A percentile compares a stretch with the other conserved stretches of the same genome.
Conservation (phyloP, 1,140 invertebrate species). For the Micrasema longulum region DNA sequence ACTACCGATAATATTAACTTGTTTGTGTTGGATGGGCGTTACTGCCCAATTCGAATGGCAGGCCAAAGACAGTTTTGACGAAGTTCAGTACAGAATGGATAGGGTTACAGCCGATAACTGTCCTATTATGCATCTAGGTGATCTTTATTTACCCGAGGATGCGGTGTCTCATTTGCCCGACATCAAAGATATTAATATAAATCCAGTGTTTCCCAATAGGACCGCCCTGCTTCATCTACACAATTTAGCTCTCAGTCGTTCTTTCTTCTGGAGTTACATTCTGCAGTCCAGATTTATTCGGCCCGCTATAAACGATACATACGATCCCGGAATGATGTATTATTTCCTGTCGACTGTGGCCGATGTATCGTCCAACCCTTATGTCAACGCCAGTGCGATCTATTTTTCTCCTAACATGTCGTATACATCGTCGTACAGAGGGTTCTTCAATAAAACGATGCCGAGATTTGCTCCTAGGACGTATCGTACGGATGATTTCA, state of each 20-base stretch:
- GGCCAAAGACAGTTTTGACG: constrained; percentile 87
- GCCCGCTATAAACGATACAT: constrained; percentile 90
- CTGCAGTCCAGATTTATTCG: constrained; percentile 91
- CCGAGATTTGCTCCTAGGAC: constrained; percentile 95
- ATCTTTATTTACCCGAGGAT: constrained; percentile 86
- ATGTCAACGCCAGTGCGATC: constrained; percentile 93
- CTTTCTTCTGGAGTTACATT: constrained; percentile 97
- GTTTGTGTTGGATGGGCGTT: constrained; percentile 69
- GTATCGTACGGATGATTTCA: constrained; percentile 91
- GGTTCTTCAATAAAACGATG: constrained; percentile 97
- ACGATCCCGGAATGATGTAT: constrained; percentile 98
- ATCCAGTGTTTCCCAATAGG: constrained; percentile 95
- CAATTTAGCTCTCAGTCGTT: constrained; percentile 93
- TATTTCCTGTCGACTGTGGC: constrained; percentile 95
- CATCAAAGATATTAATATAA: constrained; percentile 94
- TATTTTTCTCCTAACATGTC: constrained; percentile 96
- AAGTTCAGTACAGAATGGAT: constrained; percentile 84
- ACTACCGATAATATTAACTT: neutral
- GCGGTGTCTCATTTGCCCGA: constrained; percentile 92
- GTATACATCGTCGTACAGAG: constrained; percentile 93
- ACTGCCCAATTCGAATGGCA: constrained; percentile 92
- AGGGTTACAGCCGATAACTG: constrained; percentile 89
- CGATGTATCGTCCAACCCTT: constrained; percentile 92
- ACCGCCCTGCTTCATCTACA: constrained; percentile 93
- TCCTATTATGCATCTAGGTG: constrained; percentile 84